phyloP scores from a whole-genome alignment of 2,888 invertebrate species.

The Agriotes lineatus region DNA sequence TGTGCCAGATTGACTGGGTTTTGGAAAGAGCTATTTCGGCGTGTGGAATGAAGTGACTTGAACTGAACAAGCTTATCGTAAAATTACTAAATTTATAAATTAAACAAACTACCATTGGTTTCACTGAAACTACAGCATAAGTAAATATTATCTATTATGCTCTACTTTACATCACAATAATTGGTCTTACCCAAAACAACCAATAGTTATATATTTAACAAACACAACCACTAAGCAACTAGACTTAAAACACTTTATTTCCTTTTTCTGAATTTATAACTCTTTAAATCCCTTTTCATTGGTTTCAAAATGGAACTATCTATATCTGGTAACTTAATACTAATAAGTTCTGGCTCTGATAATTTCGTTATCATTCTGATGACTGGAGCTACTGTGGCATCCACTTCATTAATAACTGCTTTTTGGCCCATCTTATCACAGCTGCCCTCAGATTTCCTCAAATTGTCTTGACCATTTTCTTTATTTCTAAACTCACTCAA shows the following conservation, averaged over 20 bases:
- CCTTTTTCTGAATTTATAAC: constrained; percentile 28
- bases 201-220: too few species aligned
- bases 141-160: too few species aligned
- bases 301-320: constrained; percentile 32
- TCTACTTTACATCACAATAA: too few species aligned
- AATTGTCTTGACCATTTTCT: background rate
- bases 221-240: background rate
- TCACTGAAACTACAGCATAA: too few species aligned
- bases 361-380: constrained; percentile 36
- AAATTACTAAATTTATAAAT: too few species aligned
- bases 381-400: constrained; percentile 26
- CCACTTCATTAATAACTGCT: background rate
- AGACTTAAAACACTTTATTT: constrained; percentile 27
- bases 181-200: too few species aligned
- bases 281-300: constrained; percentile 42
- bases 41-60: too few species aligned
- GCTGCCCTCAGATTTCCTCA: background rate
- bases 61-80: too few species aligned
- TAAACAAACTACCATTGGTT: too few species aligned
- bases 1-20: too few species aligned
- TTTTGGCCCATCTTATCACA: background rate
- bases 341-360: constrained; percentile 35
- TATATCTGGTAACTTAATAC: constrained; percentile 35
- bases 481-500: constrained; percentile 9
- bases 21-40: too few species aligned